phyloP scores from a whole-genome alignment of 2,113 vertebrate species.

The Pampusana beccarii region DNA sequence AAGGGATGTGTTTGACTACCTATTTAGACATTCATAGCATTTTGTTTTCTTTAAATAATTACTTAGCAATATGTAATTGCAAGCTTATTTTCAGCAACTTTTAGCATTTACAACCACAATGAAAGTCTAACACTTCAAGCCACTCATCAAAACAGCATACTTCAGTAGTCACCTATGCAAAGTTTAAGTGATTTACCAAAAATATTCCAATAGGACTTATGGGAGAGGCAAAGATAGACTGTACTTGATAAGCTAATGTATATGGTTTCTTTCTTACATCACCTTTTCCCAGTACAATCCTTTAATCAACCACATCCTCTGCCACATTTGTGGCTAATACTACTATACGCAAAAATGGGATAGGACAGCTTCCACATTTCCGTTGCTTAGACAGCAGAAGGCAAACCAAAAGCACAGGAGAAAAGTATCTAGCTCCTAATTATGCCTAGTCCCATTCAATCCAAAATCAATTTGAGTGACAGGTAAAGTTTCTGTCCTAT shows the following conservation, averaged over 20 bases:
- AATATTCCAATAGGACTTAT: neutral
- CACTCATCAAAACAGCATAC: neutral
- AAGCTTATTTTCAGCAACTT: neutral
- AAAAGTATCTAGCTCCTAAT: neutral
- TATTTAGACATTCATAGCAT: neutral
- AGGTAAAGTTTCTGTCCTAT: neutral
- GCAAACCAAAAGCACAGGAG: neutral
- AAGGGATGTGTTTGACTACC: neutral
- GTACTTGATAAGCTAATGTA: neutral
- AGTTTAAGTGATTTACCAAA: neutral
- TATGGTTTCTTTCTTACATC: neutral
- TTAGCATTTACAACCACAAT: neutral
- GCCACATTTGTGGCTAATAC: neutral
- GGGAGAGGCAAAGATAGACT: neutral
- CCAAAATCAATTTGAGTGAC: neutral
- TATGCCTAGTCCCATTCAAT: neutral
- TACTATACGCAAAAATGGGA: neutral
- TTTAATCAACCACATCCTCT: neutral
- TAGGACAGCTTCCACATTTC: neutral
- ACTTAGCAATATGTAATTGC: neutral
- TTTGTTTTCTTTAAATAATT: neutral
- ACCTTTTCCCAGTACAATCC: neutral
- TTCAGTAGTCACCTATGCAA: neutral
- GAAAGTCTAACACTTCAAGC: neutral
- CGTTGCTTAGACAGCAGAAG: neutral